Conservation (phyloP, 2,113 vertebrate genomes). For the Nymphicus hollandicus region DNA sequence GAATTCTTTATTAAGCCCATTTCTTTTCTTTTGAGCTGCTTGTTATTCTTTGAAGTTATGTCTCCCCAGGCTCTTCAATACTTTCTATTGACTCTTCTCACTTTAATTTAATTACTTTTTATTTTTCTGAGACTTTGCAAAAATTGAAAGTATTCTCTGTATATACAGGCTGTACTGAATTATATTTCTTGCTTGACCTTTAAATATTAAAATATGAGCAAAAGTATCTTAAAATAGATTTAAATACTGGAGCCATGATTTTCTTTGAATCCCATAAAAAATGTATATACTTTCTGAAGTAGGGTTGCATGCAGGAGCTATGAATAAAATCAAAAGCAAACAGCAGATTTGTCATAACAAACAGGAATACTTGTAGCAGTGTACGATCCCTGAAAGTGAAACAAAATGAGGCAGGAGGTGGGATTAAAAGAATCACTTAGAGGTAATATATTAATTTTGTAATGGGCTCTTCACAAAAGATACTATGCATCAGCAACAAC, state of each 20-base stretch:
- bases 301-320: not conserved
- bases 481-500: not conserved
- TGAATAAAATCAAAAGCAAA: constrained; percentile 62
- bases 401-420: not conserved
- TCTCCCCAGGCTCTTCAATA: constrained; percentile 38
- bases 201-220: constrained; percentile 61
- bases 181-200: constrained; percentile 52
- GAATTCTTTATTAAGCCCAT: not conserved
- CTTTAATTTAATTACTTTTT: constrained; percentile 63
- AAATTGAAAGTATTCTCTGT: not conserved
- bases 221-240: constrained; percentile 36
- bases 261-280: constrained; percentile 39
- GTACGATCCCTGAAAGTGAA: not conserved
- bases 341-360: constrained; percentile 7
- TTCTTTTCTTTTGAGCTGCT: constrained; percentile 1
- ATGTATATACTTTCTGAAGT: constrained; percentile 27
- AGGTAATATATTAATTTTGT: not conserved
- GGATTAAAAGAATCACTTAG: not conserved
- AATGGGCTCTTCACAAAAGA: not conserved
- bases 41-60: constrained; percentile 52
- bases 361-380: not conserved
- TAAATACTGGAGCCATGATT: constrained; percentile 1
- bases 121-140: constrained; percentile 14
- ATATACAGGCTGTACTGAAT: not conserved
- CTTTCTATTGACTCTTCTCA: constrained; percentile 53